phyloP scores from a whole-genome alignment of 2,888 invertebrate genomes.

The Morpho achilles region DNA sequence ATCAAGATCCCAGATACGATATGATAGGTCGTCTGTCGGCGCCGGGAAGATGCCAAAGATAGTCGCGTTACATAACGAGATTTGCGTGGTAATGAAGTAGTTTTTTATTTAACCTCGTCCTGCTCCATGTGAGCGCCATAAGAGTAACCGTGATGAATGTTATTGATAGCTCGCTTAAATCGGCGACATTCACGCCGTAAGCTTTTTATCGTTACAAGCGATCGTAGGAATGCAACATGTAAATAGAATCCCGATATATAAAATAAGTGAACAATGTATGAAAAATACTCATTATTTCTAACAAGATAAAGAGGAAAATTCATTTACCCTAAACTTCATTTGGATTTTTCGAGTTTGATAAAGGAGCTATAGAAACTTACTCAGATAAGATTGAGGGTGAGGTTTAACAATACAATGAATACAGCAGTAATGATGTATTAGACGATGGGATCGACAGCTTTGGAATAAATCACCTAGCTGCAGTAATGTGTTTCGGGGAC shows the following conservation, averaged over 20 bases:
- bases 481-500: slow-evolving; percentile 5
- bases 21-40: slow-evolving; percentile 59
- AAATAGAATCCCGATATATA: not conserved
- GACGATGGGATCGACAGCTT: slow-evolving; percentile 39
- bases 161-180: slow-evolving; percentile 22
- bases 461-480: slow-evolving; percentile 11
- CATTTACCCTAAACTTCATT: slow-evolving; percentile 8
- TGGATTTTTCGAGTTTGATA: slow-evolving; percentile 14
- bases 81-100: slow-evolving; percentile 62
- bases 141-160: slow-evolving; percentile 25
- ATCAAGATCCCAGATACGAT: slow-evolving; percentile 70
- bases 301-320: slow-evolving; percentile 11
- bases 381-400: slow-evolving; percentile 30
- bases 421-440: slow-evolving; percentile 50
- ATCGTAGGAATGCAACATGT: slow-evolving; percentile 5
- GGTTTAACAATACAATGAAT: slow-evolving; percentile 42
- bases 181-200: slow-evolving; percentile 18
- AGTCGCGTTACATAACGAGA: slow-evolving; percentile 53
- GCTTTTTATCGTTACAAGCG: slow-evolving; percentile 8
- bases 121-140: slow-evolving; percentile 2
- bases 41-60: slow-evolving; percentile 41
- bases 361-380: slow-evolving; percentile 18
- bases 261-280: not conserved
- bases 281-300: slow-evolving; percentile 1
- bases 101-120: slow-evolving; percentile 33